Conservation (phyloP, 2,888 invertebrate genomes). For the Eilema caniola region DNA sequence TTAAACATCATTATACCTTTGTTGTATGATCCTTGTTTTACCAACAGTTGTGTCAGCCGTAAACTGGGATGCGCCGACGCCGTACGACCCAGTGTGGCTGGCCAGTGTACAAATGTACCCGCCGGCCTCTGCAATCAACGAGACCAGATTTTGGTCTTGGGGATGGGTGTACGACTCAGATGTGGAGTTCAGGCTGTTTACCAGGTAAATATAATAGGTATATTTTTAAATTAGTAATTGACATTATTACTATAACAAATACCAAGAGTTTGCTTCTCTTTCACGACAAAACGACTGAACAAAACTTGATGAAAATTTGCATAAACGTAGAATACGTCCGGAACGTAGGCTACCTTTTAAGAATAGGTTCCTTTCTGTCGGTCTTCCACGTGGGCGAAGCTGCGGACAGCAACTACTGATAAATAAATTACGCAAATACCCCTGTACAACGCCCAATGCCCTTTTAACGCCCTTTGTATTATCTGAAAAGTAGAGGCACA, state of each 20-base stretch:
- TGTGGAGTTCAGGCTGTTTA: conserved; percentile 80
- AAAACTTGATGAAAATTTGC: not conserved
- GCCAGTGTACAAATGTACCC: conserved; percentile 77
- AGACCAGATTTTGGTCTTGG: conserved; percentile 74
- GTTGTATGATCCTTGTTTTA: conserved; percentile 9
- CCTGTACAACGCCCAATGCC: not conserved
- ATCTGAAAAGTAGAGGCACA: not conserved
- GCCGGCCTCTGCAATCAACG: conserved; percentile 66
- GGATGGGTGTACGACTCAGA: conserved; percentile 80
- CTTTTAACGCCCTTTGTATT: conserved; percentile 4
- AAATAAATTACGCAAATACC: not conserved
- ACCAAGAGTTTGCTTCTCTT: not conserved
- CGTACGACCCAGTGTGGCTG: conserved; percentile 84
- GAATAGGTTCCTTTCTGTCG: not conserved
- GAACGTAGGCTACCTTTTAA: not conserved
- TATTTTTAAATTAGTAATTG: not conserved
- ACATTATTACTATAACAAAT: not conserved
- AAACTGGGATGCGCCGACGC: conserved; percentile 77
- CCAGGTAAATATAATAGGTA: conserved; percentile 66
- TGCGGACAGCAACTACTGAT: not conserved
- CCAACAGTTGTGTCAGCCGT: conserved; percentile 64
- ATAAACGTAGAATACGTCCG: not conserved
- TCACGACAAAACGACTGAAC: not conserved
- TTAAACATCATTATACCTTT: not conserved
- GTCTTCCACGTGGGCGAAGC: not conserved